Evolutionary conservation across 2,797 vertebrate species (phyloP).

Genomic region (Labroides dimidiatus): DNA sequence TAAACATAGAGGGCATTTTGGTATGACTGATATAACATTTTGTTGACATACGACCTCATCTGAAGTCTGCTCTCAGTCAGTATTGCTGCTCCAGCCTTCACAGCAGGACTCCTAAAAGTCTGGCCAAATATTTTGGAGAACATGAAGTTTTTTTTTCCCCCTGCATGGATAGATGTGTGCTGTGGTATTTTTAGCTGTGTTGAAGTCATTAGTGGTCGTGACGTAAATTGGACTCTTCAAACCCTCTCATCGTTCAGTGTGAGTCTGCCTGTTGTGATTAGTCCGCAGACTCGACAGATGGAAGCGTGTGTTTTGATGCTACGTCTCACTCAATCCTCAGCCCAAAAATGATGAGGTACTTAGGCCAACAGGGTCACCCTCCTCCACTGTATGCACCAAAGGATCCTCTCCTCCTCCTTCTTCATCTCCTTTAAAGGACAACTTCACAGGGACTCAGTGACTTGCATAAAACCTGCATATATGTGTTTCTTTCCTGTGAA

Average conservation of each 20-base stretch:
- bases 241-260: constrained; percentile 40
- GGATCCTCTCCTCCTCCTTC: constrained; percentile 7
- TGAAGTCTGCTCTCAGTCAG: constrained; percentile 15
- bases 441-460: constrained; percentile 11
- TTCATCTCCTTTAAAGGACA: constrained; percentile 39
- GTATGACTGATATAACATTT: constrained; percentile 32
- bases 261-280: constrained; percentile 43
- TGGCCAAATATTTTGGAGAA: constrained; percentile 14
- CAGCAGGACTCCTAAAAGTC: constrained; percentile 25
- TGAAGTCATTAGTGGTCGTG: constrained; percentile 54
- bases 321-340: constrained; percentile 23
- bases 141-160: neutral
- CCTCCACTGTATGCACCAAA: constrained; percentile 8
- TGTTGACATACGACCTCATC: constrained; percentile 25
- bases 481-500: constrained; percentile 28
- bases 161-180: constrained; percentile 25
- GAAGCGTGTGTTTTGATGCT: constrained; percentile 43
- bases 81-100: constrained; percentile 1
- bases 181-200: constrained; percentile 45
- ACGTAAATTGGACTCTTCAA: constrained; percentile 40
- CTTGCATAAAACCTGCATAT: constrained; percentile 29
- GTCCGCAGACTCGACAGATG: constrained; percentile 50
- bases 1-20: constrained; percentile 26
- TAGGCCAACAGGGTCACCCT: constrained; percentile 31
- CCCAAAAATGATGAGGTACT: constrained; percentile 1